Evolutionary conservation across 2,888 invertebrate genomes (phyloP), one percentile per base, ranked within the genome.

Genomic region (Eucera pruinosa): DNA sequence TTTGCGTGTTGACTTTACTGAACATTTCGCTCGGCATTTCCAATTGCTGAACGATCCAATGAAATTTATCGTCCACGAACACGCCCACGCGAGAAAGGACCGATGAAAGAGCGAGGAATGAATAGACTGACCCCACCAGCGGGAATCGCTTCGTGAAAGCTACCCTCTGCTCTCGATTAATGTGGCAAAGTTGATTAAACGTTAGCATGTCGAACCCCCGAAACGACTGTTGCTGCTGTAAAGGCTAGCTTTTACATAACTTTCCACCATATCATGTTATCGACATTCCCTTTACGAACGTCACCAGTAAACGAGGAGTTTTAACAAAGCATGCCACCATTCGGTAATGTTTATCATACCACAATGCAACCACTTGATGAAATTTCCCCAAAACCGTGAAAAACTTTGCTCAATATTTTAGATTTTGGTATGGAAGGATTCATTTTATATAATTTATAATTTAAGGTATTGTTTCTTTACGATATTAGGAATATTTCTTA

Each of bases 181-280:
- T 50, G 62, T 50, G 64, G 39, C 70, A 15, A 64, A 55, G 48
- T 65, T 72, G 82, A 81, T 81, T 64, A 67, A 82, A 48, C n/a
- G 47, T 47, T 74, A 64, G 47, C 69, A 72, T 45, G 79, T 65
- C 64, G 71, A 48, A 23, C 41, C 47, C 36, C 15, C 41, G 23
- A 52, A 33, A 50, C 18, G 52, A 52, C 23, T n/a, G 33, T 39
- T 20, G 7, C 30, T 11, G 5, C 13, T 30, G 6, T 33, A 25
- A 18, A 52, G 43, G n/a, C 36, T 36, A 15, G 43, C 15, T 9
- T 54, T 54, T 52, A 23, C 45, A 36, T 57, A 57, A 57, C 30
- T 36, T 47, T 57, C 27, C 23, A n/a, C 15, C 5, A 7, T n/a
- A 39, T 7, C 9, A 11, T 23, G 20, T 30, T 52, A 64, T 54